These are phyloP conservation scores for Melanotaenia boesemani DNA, from an alignment of 2,797 vertebrate genomes.

Conservation along the genomic window DNA sequence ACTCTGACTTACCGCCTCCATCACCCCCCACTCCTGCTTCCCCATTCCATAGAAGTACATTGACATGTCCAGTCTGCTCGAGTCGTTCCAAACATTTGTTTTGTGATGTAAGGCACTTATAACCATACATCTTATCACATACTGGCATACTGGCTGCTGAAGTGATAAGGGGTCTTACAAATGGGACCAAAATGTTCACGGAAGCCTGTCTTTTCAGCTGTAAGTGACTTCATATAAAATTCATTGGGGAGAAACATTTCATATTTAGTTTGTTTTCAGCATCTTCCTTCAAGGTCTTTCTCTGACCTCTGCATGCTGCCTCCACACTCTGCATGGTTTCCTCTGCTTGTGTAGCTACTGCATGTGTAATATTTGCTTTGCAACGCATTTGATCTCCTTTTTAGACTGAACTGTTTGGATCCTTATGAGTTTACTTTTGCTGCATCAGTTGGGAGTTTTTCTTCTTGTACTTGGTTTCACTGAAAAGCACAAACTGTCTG, in stretches of 20 bases:
- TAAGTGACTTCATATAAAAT: background rate
- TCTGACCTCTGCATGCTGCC: slow-evolving; percentile 47
- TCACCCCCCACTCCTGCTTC: slow-evolving; percentile 22
- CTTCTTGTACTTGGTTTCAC: slow-evolving; percentile 8
- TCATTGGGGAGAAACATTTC: background rate
- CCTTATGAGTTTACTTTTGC: slow-evolving; percentile 22
- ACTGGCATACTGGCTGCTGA: slow-evolving; percentile 11
- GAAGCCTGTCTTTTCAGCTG: slow-evolving; percentile 5
- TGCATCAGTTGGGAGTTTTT: slow-evolving; percentile 36
- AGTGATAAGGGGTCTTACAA: background rate
- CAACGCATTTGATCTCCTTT: slow-evolving; percentile 19
- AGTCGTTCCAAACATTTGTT: slow-evolving; percentile 28
- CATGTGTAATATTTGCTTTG: slow-evolving; percentile 48
- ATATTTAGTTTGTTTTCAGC: slow-evolving; percentile 41
- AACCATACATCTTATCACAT: background rate
- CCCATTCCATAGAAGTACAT: background rate
- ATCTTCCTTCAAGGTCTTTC: slow-evolving; percentile 19
- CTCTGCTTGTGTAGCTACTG: slow-evolving; percentile 23
- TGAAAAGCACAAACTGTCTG: slow-evolving; percentile 35
- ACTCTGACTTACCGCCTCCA: slow-evolving; percentile 63
- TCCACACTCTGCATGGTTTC: slow-evolving; percentile 56
- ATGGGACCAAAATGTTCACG: background rate
- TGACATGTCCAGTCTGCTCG: slow-evolving; percentile 28
- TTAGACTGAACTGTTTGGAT: slow-evolving; percentile 38
- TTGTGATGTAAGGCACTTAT: slow-evolving; percentile 10